Evolutionary conservation across 2,797 vertebrate genomes (phyloP).

Genomic region (Dendrocincla tyrannina): DNA sequence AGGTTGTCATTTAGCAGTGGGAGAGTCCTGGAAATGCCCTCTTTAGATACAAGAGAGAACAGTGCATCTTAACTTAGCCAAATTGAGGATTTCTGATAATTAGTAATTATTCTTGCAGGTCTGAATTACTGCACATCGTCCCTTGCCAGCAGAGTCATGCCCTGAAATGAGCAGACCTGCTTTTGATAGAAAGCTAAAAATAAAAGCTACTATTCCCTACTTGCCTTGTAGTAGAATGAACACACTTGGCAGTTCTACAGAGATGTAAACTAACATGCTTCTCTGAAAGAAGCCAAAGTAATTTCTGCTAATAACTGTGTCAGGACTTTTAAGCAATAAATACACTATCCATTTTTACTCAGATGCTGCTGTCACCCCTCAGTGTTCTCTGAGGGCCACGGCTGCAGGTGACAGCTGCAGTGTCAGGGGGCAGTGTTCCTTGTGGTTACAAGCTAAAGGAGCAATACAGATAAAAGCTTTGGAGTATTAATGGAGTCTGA

Average conservation of each 20-base stretch:
- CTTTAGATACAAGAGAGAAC: background rate
- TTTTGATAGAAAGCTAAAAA: background rate
- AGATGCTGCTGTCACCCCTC: background rate
- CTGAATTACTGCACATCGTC: background rate
- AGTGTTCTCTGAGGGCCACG: background rate
- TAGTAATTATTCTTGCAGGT: background rate
- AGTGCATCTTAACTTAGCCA: background rate
- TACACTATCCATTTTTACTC: background rate
- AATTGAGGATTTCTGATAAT: background rate
- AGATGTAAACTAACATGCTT: background rate
- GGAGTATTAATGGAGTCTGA: background rate
- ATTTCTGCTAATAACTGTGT: background rate
- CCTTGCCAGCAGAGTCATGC: background rate
- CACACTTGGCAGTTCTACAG: background rate
- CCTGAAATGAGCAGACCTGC: background rate
- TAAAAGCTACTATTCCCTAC: background rate
- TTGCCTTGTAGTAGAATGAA: background rate
- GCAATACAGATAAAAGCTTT: background rate
- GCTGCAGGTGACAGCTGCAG: background rate
- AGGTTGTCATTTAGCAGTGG: background rate
- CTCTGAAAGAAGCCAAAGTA: background rate
- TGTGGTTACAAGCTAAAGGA: background rate
- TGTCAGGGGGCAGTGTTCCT: background rate
- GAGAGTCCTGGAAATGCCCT: background rate
- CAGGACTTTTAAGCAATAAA: background rate